Conservation (phyloP, 2,797 vertebrate genomes). For the Lutjanus campechanus region DNA sequence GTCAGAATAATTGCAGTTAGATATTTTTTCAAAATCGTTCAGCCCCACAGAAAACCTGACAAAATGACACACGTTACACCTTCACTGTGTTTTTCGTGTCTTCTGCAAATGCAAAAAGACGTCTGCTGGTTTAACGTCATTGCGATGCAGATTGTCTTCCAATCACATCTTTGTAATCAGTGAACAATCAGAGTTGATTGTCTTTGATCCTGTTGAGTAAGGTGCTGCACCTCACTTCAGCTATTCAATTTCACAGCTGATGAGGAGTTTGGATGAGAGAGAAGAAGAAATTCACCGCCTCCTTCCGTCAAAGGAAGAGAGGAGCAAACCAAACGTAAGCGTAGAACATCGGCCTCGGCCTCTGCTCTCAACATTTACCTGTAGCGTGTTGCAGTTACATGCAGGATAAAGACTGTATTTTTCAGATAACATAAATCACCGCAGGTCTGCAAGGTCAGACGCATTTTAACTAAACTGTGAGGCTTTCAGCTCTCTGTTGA, state of each 20-base stretch:
- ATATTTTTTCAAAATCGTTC: too few relatives aligned
- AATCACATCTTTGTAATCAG: conserved; percentile 25
- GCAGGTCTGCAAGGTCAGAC: conserved; percentile 28
- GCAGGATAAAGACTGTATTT: conserved; percentile 11
- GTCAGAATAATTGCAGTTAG: too few relatives aligned
- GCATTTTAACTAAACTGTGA: not conserved
- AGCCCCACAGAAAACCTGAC: not conserved
- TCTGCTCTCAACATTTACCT: not conserved
- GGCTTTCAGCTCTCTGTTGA: conserved; percentile 6
- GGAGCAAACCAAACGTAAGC: not conserved
- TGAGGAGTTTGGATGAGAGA: not conserved
- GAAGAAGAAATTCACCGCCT: not conserved
- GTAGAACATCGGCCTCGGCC: not conserved
- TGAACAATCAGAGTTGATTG: conserved; percentile 41
- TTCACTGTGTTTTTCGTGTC: not conserved
- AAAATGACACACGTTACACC: not conserved
- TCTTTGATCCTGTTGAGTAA: not conserved
- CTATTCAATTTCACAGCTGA: conserved; percentile 1
- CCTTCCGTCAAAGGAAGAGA: not conserved
- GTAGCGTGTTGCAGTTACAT: not conserved
- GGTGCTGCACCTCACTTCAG: not conserved
- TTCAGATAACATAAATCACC: conserved; percentile 10
- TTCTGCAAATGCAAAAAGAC: not conserved
- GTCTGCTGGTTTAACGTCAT: not conserved
- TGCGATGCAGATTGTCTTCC: conserved; percentile 21